Conservation (phyloP, 2,888 invertebrate species). For the Lycophotia porphyrea region DNA sequence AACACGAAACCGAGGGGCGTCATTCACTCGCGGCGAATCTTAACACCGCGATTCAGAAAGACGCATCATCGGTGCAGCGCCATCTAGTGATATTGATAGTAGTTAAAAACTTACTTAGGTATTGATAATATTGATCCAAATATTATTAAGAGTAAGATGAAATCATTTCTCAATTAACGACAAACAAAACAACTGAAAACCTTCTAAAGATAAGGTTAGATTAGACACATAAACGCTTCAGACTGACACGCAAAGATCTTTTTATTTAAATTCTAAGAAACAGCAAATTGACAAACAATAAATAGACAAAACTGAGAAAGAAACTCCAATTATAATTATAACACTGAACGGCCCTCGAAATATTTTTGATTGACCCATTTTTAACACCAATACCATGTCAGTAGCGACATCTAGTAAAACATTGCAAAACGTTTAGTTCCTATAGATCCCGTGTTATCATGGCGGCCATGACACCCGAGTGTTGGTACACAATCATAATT, state of each 20-base stretch:
- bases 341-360: background rate
- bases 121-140: background rate
- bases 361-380: background rate
- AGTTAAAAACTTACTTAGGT: background rate
- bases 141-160: background rate
- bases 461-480: background rate
- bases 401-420: conserved; percentile 39
- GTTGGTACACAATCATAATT: background rate
- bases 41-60: conserved; percentile 51
- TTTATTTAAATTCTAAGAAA: background rate
- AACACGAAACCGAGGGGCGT: conserved; percentile 7
- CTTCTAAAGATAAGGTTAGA: background rate
- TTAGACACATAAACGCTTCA: background rate
- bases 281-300: background rate
- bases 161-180: background rate
- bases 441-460: conserved; percentile 27
- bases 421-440: background rate
- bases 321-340: too few relatives aligned
- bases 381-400: background rate
- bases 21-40: conserved; percentile 42
- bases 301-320: background rate
- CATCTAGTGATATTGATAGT: background rate
- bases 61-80: conserved; percentile 13
- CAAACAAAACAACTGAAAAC: background rate
- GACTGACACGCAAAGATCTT: background rate